Base-by-base conservation (phyloP, 2,888 invertebrate species). In the Parthenolecanium corni region DNA sequence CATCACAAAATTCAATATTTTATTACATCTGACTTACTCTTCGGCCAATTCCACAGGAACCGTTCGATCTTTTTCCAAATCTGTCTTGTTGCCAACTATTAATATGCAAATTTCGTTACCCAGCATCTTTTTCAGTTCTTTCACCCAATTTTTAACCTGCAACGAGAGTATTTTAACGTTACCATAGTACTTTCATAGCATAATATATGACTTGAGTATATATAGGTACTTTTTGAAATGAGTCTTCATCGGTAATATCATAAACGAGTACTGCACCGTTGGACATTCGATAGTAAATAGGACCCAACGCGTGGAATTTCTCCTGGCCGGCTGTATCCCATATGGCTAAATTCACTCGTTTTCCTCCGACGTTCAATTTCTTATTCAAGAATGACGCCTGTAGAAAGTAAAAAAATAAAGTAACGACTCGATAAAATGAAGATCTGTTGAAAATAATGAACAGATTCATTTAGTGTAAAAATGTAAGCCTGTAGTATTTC, bases 291-390 rank as follows among this genome's bases (percentile, higher is more conserved):
- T 98, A 98, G 75, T 98, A 98, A 69, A 97, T 95, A 11, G 97
- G 97, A 2, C 97, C 97, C 56, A 97, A 75, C 0, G 97, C 96
- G 76, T 98, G 98, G 71, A 90, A 92, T 69, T 86, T 85, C 74
- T 98, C 97, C 74, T 98, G 97, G 0, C 97, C 97, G 5, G 97
- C 97, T 2, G 97, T 98, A 72, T 97, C 97, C 97, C 98, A 98
- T 72, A 95, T 88, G 49, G 94, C 86, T 57, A 98, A 77, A 72
- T 93, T 94, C 23, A 93, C 82, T 70, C 89, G 78, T 72, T 87
- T 88, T 0, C 91, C 93, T 70, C 87, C 86, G 64, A 98, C 82
- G 70, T 89, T 91, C 24, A 98, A 74, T 73, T 90, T 91, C 73
- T 97, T 97, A 69, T 88, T 92, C 57, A 97, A 78, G 76, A 95